phyloP scores from a whole-genome alignment of 64 coral and sea anemone genomes.

The Anthopleura sola region DNA sequence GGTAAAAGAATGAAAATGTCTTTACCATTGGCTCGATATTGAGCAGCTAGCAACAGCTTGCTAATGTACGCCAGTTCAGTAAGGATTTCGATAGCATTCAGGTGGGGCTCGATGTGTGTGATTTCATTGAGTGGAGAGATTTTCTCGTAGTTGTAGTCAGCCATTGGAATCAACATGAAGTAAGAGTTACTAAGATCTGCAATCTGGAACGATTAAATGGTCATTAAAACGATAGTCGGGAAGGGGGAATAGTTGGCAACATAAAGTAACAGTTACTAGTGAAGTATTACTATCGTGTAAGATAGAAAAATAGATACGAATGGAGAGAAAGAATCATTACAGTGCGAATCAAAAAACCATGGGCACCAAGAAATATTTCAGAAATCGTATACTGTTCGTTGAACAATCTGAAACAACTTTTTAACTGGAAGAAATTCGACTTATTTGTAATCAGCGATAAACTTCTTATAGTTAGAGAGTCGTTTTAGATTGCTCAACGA shows the following conservation, averaged over 20 bases:
- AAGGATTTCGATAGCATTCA: slow-evolving; percentile 45
- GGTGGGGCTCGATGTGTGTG: slow-evolving; percentile 9
- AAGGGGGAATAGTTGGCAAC: too few relatives aligned
- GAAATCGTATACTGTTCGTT: too few relatives aligned
- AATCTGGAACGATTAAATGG: slow-evolving; percentile 29
- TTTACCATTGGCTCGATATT: slow-evolving; percentile 66
- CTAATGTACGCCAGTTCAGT: slow-evolving; percentile 73
- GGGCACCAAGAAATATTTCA: too few relatives aligned
- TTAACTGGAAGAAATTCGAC: too few relatives aligned
- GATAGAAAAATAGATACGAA: too few relatives aligned
- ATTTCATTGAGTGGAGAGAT: slow-evolving; percentile 64
- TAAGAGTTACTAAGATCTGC: slow-evolving; percentile 82
- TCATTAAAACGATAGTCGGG: not conserved
- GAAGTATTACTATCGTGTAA: too few relatives aligned
- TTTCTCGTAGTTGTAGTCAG: slow-evolving; percentile 62
- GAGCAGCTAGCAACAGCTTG: slow-evolving; percentile 69
- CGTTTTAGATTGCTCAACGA: too few relatives aligned
- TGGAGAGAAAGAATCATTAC: too few relatives aligned
- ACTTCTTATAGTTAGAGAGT: too few relatives aligned
- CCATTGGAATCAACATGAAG: slow-evolving; percentile 81
- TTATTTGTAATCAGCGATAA: too few relatives aligned
- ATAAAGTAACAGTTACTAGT: not conserved
- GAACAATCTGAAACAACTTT: too few relatives aligned
- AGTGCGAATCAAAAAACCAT: too few relatives aligned
- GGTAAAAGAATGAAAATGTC: not conserved